These are phyloP conservation scores for Leuctra nigra DNA, from an alignment of 2,888 invertebrate genomes.

Conservation along the genomic window DNA sequence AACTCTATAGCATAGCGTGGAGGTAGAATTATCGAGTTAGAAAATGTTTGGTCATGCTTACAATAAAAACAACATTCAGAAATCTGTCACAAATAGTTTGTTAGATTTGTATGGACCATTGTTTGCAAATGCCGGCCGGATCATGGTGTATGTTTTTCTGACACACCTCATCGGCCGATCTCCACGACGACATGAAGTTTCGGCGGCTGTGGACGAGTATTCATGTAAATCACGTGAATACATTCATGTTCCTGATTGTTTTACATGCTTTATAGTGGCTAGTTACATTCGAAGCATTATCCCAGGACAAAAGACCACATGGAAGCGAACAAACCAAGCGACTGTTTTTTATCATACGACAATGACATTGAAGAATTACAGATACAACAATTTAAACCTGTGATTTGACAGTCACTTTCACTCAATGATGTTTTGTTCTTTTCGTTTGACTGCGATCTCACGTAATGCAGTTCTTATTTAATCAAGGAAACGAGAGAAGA, in stretches of 20 bases:
- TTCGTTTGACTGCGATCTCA: too few species aligned
- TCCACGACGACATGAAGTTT: not conserved
- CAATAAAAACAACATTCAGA: not conserved
- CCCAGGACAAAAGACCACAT: not conserved
- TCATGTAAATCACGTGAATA: constrained; percentile 19
- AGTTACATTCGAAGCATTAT: not conserved
- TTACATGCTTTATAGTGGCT: constrained; percentile 14
- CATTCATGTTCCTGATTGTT: constrained; percentile 15
- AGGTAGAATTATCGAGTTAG: too few species aligned
- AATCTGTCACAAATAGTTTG: constrained; percentile 10
- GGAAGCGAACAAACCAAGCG: not conserved
- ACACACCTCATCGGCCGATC: not conserved
- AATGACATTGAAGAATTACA: too few species aligned
- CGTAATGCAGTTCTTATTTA: too few species aligned
- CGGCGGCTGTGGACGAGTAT: not conserved
- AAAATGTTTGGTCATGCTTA: not conserved
- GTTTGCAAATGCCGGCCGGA: not conserved
- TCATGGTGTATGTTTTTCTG: not conserved
- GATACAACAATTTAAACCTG: too few species aligned
- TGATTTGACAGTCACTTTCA: too few species aligned
- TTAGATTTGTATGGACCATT: constrained; percentile 3
- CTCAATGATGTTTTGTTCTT: too few species aligned
- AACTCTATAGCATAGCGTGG: too few species aligned
- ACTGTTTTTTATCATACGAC: too few species aligned
- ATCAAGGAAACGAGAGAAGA: too few species aligned